Percentiles rank a stretch among this genome's conserved stretches.
Conservation (phyloP, 1,140 invertebrate species). For the Anoplophora glabripennis region DNA sequence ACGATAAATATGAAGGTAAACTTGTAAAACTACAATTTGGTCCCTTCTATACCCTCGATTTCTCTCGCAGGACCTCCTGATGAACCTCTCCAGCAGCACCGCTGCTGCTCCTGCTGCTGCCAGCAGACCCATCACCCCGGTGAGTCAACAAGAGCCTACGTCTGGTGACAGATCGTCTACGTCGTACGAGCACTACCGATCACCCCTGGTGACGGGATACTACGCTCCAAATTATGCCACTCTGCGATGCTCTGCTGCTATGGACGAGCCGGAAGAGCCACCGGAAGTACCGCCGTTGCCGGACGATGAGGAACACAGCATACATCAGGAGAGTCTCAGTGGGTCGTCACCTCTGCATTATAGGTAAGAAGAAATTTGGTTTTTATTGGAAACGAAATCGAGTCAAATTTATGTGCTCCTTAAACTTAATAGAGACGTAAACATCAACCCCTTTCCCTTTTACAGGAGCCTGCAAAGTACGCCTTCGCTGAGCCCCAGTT, state of each 20-base stretch:
- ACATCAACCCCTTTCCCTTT: constrained; percentile 20
- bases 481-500: constrained; percentile 41
- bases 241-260: constrained; percentile 27
- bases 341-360: constrained; percentile 12
- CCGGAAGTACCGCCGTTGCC: constrained; percentile 45
- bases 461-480: constrained; percentile 45
- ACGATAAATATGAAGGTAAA: constrained; percentile 67
- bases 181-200: constrained; percentile 56
- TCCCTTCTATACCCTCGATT: constrained; percentile 11
- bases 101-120: constrained; percentile 38
- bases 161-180: constrained; percentile 48
- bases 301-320: not conserved
- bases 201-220: constrained; percentile 51
- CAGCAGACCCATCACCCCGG: constrained; percentile 50
- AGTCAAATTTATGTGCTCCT: too few species aligned
- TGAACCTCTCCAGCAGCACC: constrained; percentile 58
- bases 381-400: not conserved
- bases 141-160: constrained; percentile 45
- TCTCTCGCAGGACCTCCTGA: constrained; percentile 55
- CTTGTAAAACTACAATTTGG: constrained; percentile 5
- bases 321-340: not conserved
- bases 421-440: not conserved
- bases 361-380: not conserved
- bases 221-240: constrained; percentile 38
- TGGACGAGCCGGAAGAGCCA: constrained; percentile 29